phyloP scores from a whole-genome alignment of 2,888 invertebrate species.

The Andrena minutula region DNA sequence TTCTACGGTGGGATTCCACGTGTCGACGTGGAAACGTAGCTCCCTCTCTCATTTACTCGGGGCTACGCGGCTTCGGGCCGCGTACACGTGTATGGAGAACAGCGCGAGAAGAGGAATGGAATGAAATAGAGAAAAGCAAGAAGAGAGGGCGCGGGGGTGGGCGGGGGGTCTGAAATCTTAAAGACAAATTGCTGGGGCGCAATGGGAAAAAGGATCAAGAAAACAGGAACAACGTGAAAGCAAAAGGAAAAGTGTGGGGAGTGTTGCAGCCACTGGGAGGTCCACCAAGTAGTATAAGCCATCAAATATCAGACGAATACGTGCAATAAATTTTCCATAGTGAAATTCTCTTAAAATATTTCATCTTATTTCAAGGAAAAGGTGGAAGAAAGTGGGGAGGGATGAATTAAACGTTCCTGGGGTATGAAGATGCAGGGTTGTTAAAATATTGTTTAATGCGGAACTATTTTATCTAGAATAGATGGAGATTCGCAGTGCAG shows the following conservation, averaged over 20 bases:
- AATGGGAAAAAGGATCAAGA: constrained; percentile 6
- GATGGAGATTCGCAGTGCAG: too few relatives aligned
- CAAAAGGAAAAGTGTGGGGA: neutral
- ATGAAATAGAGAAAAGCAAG: constrained; percentile 40
- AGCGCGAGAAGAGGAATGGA: constrained; percentile 50
- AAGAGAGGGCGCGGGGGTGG: constrained; percentile 19
- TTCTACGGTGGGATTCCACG: constrained; percentile 67
- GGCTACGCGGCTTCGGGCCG: constrained; percentile 12
- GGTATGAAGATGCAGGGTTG: too few relatives aligned
- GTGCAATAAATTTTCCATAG: too few relatives aligned
- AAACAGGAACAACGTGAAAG: neutral
- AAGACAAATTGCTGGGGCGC: constrained; percentile 38
- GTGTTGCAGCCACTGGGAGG: neutral
- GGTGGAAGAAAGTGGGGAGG: too few relatives aligned
- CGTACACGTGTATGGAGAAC: constrained; percentile 49
- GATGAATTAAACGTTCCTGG: too few relatives aligned
- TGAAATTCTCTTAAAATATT: too few relatives aligned
- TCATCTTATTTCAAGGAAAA: too few relatives aligned
- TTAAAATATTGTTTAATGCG: too few relatives aligned
- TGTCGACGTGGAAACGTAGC: constrained; percentile 58
- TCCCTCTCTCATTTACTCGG: constrained; percentile 45
- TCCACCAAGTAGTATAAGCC: neutral
- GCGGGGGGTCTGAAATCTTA: constrained; percentile 11
- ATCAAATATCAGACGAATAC: neutral
- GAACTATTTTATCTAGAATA: too few relatives aligned